Conservation (phyloP, 1,140 invertebrate genomes). For the Nylanderia fulva region DNA sequence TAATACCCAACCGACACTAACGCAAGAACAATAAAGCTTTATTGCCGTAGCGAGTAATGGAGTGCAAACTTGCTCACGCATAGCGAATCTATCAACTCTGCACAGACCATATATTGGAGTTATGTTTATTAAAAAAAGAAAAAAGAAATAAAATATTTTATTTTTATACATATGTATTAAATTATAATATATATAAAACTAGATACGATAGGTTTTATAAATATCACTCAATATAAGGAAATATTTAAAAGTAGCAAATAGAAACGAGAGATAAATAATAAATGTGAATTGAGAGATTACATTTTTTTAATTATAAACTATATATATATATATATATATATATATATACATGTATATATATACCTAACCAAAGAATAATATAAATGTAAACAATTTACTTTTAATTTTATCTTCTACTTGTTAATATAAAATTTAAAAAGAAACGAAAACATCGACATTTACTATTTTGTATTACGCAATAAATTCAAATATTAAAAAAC, state of each 20-base stretch:
- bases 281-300: too few species aligned
- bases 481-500: constrained; percentile 14
- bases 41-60: constrained; percentile 41
- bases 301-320: too few species aligned
- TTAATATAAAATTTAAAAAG: neutral
- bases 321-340: too few species aligned
- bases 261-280: neutral
- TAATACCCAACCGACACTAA: constrained; percentile 23
- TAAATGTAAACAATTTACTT: neutral
- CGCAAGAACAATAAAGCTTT: constrained; percentile 51
- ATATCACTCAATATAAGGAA: neutral
- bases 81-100: constrained; percentile 3
- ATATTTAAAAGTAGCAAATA: neutral
- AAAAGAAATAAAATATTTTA: neutral
- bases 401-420: too few species aligned
- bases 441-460: neutral
- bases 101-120: neutral
- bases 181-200: neutral
- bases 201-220: neutral
- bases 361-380: neutral
- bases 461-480: constrained; percentile 3
- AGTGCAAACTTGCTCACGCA: constrained; percentile 35
- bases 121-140: constrained; percentile 22
- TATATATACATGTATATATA: neutral
- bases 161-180: constrained; percentile 10